phyloP scores from a whole-genome alignment of 2,888 invertebrate genomes.

The Ennomos quercinarius region DNA sequence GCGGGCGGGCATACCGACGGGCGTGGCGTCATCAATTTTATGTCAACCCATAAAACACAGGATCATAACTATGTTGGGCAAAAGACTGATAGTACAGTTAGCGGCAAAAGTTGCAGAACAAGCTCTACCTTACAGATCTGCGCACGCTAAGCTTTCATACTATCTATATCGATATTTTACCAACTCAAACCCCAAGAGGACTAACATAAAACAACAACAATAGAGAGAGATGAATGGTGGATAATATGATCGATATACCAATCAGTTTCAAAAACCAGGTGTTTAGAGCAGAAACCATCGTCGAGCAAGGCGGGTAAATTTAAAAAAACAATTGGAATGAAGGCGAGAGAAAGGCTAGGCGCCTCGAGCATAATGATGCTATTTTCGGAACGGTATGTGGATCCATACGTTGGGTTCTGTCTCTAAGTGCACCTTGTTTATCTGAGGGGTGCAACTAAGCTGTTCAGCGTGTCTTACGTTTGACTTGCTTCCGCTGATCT shows the following conservation, averaged over 20 bases:
- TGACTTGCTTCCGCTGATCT: slow-evolving; percentile 55
- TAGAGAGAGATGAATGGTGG: background rate
- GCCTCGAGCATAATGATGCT: slow-evolving; percentile 53
- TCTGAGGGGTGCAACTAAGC: slow-evolving; percentile 68
- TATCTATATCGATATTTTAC: slow-evolving; percentile 20
- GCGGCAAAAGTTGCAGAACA: too few relatives aligned
- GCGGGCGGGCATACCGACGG: slow-evolving; percentile 67
- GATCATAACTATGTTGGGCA: slow-evolving; percentile 42
- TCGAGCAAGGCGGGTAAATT: slow-evolving; percentile 31
- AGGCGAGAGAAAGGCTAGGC: slow-evolving; percentile 46
- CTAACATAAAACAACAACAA: too few relatives aligned
- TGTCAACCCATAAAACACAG: slow-evolving; percentile 57
- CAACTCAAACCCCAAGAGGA: too few relatives aligned
- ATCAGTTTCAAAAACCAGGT: slow-evolving; percentile 41
- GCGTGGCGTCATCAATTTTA: slow-evolving; percentile 73
- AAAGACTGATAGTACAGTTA: slow-evolving; percentile 21
- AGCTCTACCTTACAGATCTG: too few relatives aligned
- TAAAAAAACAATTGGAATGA: slow-evolving; percentile 39
- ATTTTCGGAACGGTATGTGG: slow-evolving; percentile 72
- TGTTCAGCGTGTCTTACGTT: slow-evolving; percentile 62
- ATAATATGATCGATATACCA: slow-evolving; percentile 39
- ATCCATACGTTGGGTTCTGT: slow-evolving; percentile 58
- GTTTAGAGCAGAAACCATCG: slow-evolving; percentile 45
- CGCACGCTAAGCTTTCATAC: slow-evolving; percentile 3
- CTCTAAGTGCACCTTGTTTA: slow-evolving; percentile 75